Conservation (phyloP, 35 echinoderm and acorn worm species). For the Eucidaris tribuloides region DNA sequence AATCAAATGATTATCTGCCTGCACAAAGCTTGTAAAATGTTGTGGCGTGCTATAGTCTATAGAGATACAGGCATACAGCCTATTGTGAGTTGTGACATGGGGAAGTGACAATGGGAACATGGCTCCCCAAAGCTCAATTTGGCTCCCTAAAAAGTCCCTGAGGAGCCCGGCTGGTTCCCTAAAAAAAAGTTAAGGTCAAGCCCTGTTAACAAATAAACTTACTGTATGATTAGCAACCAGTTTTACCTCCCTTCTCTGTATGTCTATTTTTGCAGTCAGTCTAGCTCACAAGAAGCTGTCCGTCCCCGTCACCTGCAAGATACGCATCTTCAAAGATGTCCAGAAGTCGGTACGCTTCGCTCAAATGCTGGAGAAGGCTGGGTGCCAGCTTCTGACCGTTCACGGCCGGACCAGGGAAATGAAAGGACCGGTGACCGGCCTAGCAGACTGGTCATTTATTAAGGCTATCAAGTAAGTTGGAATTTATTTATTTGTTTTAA, state of each 20-base stretch:
- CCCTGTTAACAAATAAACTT: no score
- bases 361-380: conserved; percentile 87
- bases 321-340: conserved; percentile 58
- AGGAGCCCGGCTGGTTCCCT: no score
- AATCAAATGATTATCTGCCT: no score
- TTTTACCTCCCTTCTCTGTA: neutral
- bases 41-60: no score
- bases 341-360: conserved; percentile 77
- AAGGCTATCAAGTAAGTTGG: conserved; percentile 88
- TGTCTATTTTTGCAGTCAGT: conserved; percentile 50
- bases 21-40: no score
- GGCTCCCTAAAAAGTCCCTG: no score
- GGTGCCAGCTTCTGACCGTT: conserved; percentile 80
- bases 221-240: no score
- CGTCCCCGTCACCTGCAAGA: conserved; percentile 92
- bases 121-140: no score
- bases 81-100: no score
- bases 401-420: conserved; percentile 93
- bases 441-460: conserved; percentile 87
- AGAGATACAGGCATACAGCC: no score
- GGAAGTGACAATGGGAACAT: no score
- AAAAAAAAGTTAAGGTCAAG: no score
- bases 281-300: conserved; percentile 68
- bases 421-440: conserved; percentile 79
- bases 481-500: neutral